Conservation (phyloP, 2,113 vertebrate species). For the Perca fluviatilis region DNA sequence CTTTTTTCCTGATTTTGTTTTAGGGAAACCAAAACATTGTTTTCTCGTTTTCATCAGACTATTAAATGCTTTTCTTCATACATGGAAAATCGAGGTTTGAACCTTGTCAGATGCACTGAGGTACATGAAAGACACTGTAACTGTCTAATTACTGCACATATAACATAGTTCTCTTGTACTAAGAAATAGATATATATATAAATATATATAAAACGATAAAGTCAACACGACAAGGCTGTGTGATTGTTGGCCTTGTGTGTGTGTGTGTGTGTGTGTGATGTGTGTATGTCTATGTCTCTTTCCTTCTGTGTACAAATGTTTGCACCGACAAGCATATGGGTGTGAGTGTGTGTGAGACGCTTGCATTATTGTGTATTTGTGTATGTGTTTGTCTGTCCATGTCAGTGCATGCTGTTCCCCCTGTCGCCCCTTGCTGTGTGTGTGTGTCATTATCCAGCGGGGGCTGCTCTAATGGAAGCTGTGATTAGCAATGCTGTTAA, state of each 20-base stretch:
- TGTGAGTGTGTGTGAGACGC: conserved; percentile 31
- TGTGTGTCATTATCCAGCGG: conserved; percentile 82
- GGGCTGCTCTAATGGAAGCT: conserved; percentile 84
- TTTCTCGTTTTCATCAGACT: background rate
- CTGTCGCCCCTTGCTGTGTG: conserved; percentile 80
- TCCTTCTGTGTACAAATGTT: conserved; percentile 33
- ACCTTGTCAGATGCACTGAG: background rate
- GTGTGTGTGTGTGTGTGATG: background rate
- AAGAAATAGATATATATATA: conserved; percentile 3
- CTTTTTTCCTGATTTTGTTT: background rate
- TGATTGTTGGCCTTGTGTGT: background rate
- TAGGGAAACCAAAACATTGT: background rate
- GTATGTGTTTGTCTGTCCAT: conserved; percentile 78
- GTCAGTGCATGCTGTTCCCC: conserved; percentile 80
- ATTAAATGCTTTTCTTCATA: background rate
- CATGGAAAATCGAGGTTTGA: background rate
- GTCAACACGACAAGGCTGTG: conserved; percentile 15
- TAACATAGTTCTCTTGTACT: conserved; percentile 7
- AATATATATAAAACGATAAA: too few species aligned
- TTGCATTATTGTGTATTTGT: conserved; percentile 66
- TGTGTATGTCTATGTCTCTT: conserved; percentile 20
- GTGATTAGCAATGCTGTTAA: conserved; percentile 86
- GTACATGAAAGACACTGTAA: background rate
- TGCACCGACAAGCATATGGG: conserved; percentile 40
- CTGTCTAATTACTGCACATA: conserved; percentile 1